Conservation (phyloP, 2,113 vertebrate genomes). For the Poeciliopsis occidentalis region DNA sequence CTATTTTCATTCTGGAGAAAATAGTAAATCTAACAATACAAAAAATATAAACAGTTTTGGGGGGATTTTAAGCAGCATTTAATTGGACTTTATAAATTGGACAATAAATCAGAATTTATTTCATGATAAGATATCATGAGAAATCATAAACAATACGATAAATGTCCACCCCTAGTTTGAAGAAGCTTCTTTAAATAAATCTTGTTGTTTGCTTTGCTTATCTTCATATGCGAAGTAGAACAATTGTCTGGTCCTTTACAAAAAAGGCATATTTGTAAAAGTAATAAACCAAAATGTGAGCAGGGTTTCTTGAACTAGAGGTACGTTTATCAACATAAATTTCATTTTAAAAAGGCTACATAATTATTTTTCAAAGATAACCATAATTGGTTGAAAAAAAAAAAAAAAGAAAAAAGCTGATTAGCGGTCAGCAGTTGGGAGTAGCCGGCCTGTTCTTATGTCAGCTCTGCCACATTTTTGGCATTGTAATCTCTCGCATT, state of each 20-base stretch:
- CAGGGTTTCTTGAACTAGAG: neutral
- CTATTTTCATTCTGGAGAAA: too few species aligned
- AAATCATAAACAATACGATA: too few species aligned
- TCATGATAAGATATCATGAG: too few species aligned
- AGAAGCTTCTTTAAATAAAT: constrained; percentile 26
- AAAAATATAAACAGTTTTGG: too few species aligned
- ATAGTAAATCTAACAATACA: too few species aligned
- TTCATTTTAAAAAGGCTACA: neutral
- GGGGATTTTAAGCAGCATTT: too few species aligned
- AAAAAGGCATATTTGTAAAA: constrained; percentile 24
- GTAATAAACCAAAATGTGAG: neutral
- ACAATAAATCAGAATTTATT: too few species aligned
- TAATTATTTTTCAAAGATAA: neutral
- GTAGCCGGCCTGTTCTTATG: constrained; percentile 19
- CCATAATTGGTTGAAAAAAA: neutral
- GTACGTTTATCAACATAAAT: neutral
- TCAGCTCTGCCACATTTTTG: constrained; percentile 51
- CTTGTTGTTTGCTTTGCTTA: constrained; percentile 1
- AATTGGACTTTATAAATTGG: too few species aligned
- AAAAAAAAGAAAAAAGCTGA: neutral
- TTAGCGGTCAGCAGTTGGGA: constrained; percentile 9
- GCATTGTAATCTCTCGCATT: constrained; percentile 35
- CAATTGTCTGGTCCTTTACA: neutral
- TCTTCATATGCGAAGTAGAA: too few species aligned
- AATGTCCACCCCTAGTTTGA: neutral